Conservation (phyloP, 1,140 invertebrate genomes). For the Diorhabda elongata region DNA sequence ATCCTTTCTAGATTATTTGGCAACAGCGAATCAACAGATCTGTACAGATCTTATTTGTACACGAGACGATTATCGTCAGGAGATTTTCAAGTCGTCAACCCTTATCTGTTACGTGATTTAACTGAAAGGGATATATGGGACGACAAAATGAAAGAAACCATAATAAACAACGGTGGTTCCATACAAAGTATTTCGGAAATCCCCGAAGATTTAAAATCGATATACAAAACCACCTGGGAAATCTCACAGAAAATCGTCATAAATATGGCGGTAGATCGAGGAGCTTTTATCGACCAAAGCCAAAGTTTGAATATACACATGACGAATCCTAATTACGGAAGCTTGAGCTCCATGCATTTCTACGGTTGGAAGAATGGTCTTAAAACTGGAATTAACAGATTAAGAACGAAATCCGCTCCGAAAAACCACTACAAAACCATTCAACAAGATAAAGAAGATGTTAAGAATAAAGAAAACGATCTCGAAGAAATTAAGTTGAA, state of each 20-base stretch:
- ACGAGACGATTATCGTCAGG: constrained; percentile 88
- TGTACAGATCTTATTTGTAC: constrained; percentile 97
- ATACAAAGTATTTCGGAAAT: constrained; percentile 88
- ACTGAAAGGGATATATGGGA: constrained; percentile 89
- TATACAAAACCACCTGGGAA: constrained; percentile 99
- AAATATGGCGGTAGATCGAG: constrained; percentile 96
- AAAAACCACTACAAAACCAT: constrained; percentile 98
- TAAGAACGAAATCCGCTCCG: constrained; percentile 93
- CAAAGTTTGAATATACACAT: constrained; percentile 97
- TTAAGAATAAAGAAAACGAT: constrained; percentile 38
- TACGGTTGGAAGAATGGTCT: constrained; percentile 95
- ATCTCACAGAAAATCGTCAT: constrained; percentile 91
- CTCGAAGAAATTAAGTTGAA: constrained; percentile 31
- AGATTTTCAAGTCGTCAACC: constrained; percentile 73
- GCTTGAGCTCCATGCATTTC: constrained; percentile 97
- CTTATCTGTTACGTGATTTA: constrained; percentile 90
- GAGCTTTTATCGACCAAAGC: constrained; percentile 97
- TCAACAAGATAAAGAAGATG: constrained; percentile 75
- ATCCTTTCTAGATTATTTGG: constrained; percentile 98
- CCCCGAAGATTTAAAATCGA: constrained; percentile 80
- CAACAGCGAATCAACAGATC: constrained; percentile 98
- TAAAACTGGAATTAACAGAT: constrained; percentile 99
- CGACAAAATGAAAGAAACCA: constrained; percentile 93
- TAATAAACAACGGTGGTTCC: constrained; percentile 90
- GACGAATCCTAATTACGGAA: constrained; percentile 87